These are phyloP conservation scores for Chaenogobius annularis DNA, from an alignment of 2,113 vertebrate species.

Conservation along the genomic window DNA sequence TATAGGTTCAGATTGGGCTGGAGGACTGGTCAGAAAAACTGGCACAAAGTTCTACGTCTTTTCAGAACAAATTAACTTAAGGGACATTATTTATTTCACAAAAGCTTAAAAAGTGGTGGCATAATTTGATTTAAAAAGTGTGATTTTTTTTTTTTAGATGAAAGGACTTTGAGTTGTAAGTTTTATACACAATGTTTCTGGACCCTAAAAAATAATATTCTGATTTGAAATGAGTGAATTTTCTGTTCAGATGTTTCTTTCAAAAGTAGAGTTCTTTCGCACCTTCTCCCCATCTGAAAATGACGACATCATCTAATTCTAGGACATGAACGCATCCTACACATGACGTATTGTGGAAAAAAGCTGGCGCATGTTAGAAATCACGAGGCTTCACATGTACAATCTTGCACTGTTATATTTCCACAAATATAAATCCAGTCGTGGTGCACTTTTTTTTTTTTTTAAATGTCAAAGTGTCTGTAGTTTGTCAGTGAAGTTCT, in stretches of 20 bases:
- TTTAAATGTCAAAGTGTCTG: constrained; percentile 37
- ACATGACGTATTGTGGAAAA: constrained; percentile 15
- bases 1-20: background rate
- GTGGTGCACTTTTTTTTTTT: constrained; percentile 50
- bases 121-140: background rate
- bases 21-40: background rate
- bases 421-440: constrained; percentile 26
- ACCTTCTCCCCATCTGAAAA: background rate
- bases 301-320: background rate
- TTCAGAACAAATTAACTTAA: background rate
- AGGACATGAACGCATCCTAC: background rate
- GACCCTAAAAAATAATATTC: background rate
- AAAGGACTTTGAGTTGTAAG: background rate
- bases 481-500: constrained; percentile 48
- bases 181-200: background rate
- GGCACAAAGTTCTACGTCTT: background rate
- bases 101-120: background rate
- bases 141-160: background rate
- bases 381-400: constrained; percentile 25
- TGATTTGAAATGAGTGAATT: background rate
- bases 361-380: constrained; percentile 38
- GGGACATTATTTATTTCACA: background rate
- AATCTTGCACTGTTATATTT: constrained; percentile 56
- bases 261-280: background rate
- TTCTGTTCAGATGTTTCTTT: background rate